Conservation (phyloP, 2,113 vertebrate species). For the Carassius gibelio region DNA sequence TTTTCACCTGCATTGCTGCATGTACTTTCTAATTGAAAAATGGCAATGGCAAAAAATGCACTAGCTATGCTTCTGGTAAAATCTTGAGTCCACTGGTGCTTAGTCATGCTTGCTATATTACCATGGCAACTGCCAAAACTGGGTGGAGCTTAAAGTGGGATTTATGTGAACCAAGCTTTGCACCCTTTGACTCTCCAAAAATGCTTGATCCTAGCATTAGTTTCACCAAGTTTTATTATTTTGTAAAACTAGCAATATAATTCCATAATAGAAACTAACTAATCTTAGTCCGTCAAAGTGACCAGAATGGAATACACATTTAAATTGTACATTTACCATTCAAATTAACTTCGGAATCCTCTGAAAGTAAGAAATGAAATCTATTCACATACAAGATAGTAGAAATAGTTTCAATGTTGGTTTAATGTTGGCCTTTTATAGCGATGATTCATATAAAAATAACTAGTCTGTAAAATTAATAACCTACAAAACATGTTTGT, state of each 20-base stretch:
- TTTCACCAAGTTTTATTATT: background rate
- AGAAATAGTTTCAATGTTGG: constrained; percentile 1
- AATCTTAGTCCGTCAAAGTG: constrained; percentile 8
- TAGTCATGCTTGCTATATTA: constrained; percentile 53
- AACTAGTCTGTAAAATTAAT: background rate
- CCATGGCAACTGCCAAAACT: constrained; percentile 44
- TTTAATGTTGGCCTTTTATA: background rate
- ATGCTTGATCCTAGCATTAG: constrained; percentile 19
- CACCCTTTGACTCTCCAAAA: constrained; percentile 19
- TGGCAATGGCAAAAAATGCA: background rate
- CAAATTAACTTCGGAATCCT: constrained; percentile 34
- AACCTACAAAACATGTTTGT: background rate
- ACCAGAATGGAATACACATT: constrained; percentile 11
- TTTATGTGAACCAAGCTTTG: constrained; percentile 39
- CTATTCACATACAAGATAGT: constrained; percentile 16
- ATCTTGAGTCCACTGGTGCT: constrained; percentile 43
- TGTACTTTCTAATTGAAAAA: background rate
- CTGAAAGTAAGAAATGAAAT: constrained; percentile 40
- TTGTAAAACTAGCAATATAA: background rate
- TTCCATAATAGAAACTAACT: background rate
- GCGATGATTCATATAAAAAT: background rate
- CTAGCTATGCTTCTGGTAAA: constrained; percentile 28
- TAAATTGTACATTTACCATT: constrained; percentile 16
- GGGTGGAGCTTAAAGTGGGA: constrained; percentile 43
- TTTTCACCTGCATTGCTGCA: background rate